These are phyloP conservation scores for Diarsia rubi DNA, from an alignment of 2,888 invertebrate species.

Conservation along the genomic window DNA sequence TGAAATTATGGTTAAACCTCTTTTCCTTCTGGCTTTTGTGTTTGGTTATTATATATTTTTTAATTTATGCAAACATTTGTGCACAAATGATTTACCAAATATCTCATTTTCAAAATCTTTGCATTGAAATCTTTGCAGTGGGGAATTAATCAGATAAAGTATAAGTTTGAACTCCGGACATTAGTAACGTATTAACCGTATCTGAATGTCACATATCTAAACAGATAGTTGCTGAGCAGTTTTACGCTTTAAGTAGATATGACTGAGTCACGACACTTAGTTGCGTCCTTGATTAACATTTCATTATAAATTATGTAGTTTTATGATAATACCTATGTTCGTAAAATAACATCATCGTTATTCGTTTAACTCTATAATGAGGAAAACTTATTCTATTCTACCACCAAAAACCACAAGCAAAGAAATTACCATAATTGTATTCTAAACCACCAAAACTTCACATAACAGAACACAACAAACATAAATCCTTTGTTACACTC, in stretches of 20 bases:
- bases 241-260: background rate
- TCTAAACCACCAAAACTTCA: constrained; percentile 47
- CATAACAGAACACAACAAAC: constrained; percentile 47
- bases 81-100: background rate
- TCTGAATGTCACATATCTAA: constrained; percentile 14
- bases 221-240: constrained; percentile 16
- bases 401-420: constrained; percentile 21
- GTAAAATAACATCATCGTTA: background rate
- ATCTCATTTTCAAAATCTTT: background rate
- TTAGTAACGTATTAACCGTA: constrained; percentile 11
- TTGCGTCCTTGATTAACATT: background rate
- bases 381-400: constrained; percentile 18
- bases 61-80: too few relatives aligned
- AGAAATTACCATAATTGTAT: constrained; percentile 54
- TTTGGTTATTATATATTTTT: too few relatives aligned
- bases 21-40: too few relatives aligned
- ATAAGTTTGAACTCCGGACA: constrained; percentile 27
- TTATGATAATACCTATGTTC: background rate
- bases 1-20: too few relatives aligned
- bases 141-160: constrained; percentile 11
- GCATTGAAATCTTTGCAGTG: too few relatives aligned
- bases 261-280: constrained; percentile 3
- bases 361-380: constrained; percentile 17
- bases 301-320: constrained; percentile 6
- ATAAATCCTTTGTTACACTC: constrained; percentile 56